These are phyloP conservation scores for Trichechus manatus DNA, from an alignment of 2,113 vertebrate genomes.

Conservation along the genomic window DNA sequence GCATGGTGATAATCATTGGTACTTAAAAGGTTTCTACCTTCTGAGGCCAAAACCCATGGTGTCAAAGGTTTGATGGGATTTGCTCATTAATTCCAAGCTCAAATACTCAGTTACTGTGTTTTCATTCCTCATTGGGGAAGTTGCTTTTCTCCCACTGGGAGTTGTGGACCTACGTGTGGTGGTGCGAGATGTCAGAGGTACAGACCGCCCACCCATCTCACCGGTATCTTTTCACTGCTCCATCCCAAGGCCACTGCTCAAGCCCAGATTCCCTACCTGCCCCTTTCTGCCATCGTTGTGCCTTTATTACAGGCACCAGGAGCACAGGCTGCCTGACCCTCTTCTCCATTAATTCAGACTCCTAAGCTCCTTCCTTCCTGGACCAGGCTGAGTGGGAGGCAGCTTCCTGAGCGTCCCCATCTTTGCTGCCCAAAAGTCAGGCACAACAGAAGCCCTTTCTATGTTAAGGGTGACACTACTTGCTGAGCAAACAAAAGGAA, in stretches of 20 bases:
- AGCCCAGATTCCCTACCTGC: neutral
- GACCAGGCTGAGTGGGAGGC: neutral
- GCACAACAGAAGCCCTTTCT: constrained; percentile 17
- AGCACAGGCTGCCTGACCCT: neutral
- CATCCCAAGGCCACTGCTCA: neutral
- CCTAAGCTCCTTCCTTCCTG: neutral
- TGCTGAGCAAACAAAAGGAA: constrained; percentile 19
- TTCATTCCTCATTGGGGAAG: neutral
- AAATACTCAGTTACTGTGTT: neutral
- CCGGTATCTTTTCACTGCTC: neutral
- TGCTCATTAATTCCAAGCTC: constrained; percentile 64
- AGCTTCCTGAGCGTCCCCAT: neutral
- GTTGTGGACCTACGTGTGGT: neutral
- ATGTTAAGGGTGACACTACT: neutral
- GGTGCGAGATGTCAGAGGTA: neutral
- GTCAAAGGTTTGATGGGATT: constrained; percentile 36
- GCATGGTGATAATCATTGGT: neutral
- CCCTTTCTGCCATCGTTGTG: neutral
- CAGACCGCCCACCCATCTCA: neutral
- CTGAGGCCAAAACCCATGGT: constrained; percentile 15
- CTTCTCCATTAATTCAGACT: neutral
- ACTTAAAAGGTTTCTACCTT: constrained; percentile 59
- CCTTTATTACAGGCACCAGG: neutral
- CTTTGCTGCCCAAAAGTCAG: neutral
- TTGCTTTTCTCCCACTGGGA: neutral